phyloP scores from a whole-genome alignment of 2,113 vertebrate genomes.

The Heterotis niloticus region DNA sequence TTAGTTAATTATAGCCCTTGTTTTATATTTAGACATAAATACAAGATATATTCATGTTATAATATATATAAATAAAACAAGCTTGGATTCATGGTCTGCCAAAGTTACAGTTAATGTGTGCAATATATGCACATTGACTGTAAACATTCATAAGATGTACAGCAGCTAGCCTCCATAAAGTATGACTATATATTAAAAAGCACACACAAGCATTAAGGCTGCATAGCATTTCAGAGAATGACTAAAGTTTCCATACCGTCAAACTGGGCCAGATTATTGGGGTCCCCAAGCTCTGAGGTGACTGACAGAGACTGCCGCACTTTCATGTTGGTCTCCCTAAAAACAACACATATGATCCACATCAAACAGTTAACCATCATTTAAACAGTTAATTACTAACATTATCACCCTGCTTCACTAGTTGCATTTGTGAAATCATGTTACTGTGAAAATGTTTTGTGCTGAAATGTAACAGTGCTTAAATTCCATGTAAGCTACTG shows the following conservation, averaged over 20 bases:
- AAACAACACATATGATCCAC: constrained; percentile 26
- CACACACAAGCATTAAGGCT: not conserved
- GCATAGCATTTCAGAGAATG: no score
- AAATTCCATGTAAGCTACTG: not conserved
- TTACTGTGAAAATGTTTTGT: not conserved
- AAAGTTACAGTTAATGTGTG: no score
- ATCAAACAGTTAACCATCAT: constrained; percentile 15
- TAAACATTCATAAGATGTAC: no score
- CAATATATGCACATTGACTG: no score
- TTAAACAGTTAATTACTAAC: not conserved
- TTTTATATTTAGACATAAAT: no score
- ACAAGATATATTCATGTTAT: no score
- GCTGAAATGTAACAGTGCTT: not conserved
- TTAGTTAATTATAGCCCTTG: no score
- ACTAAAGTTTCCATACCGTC: constrained; percentile 64
- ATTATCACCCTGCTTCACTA: not conserved
- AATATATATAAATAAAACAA: no score
- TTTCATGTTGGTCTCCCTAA: constrained; percentile 93
- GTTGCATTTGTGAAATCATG: no score
- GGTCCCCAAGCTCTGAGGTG: constrained; percentile 77
- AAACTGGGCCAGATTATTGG: constrained; percentile 75
- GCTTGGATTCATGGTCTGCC: no score
- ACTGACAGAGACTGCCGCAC: constrained; percentile 84
- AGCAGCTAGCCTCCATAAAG: no score
- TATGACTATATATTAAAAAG: no score